Evolutionary conservation across 2,888 invertebrate species (phyloP).

Genomic region (Teleiodes luculella): DNA sequence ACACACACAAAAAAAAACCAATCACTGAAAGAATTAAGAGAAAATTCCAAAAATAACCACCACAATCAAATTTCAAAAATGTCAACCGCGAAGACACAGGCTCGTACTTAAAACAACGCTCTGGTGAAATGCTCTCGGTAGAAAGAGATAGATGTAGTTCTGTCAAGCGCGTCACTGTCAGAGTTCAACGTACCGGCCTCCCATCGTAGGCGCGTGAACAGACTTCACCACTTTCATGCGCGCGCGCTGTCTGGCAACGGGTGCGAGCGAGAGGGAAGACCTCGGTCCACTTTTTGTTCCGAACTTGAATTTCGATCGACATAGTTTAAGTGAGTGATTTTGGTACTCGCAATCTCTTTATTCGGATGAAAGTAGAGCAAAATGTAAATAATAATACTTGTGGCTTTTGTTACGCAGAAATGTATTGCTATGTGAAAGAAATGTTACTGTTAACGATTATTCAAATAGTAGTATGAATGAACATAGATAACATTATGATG

Average conservation of each 20-base stretch:
- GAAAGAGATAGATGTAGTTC: conserved; percentile 52
- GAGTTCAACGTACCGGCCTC: conserved; percentile 73
- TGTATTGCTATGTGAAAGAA: no score
- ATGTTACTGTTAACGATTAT: no score
- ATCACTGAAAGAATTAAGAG: neutral
- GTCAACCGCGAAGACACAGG: neutral
- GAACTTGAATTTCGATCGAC: conserved; percentile 72
- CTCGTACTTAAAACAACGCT: conserved; percentile 2
- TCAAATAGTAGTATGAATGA: no score
- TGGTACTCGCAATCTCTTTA: conserved; percentile 43
- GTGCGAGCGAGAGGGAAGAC: conserved; percentile 40
- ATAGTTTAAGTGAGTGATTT: conserved; percentile 47
- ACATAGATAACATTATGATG: no score
- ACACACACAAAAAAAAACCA: neutral
- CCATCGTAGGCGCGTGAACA: conserved; percentile 67
- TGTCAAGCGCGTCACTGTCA: conserved; percentile 41
- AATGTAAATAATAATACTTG: no score
- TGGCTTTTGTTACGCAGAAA: no score
- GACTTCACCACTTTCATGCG: conserved; percentile 34
- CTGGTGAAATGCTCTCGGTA: neutral
- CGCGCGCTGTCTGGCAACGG: conserved; percentile 12
- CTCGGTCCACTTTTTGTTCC: conserved; percentile 68
- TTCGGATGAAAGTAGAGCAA: neutral
- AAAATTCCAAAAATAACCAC: neutral
- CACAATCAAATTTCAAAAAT: conserved; percentile 4